These are phyloP conservation scores for Heteromurus nitidus DNA, from an alignment of 2,888 invertebrate genomes.

Conservation along the genomic window DNA sequence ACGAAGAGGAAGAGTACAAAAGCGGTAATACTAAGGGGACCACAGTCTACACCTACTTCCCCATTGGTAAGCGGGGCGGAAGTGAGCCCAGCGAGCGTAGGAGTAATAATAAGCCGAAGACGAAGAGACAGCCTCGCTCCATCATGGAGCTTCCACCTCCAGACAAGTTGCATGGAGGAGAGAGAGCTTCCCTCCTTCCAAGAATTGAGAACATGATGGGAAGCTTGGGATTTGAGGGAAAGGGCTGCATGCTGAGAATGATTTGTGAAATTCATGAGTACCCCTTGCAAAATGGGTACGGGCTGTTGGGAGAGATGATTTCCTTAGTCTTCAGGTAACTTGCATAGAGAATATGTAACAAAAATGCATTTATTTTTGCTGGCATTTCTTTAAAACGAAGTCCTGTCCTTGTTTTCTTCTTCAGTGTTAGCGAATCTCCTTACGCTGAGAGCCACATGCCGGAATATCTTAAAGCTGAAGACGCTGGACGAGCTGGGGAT, in stretches of 20 bases:
- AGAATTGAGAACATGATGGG: constrained; percentile 66
- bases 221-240: constrained; percentile 67
- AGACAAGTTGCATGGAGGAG: constrained; percentile 70
- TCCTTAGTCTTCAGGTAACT: constrained; percentile 72
- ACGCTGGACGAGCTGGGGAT: constrained; percentile 58
- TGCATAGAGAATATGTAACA: too few species aligned
- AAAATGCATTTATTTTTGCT: too few species aligned
- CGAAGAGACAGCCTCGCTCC: constrained; percentile 49
- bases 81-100: not conserved
- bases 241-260: constrained; percentile 68
- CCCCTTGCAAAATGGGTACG: constrained; percentile 68
- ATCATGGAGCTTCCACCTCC: constrained; percentile 71
- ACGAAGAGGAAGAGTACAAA: constrained; percentile 1
- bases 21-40: not conserved
- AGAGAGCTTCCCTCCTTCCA: constrained; percentile 70
- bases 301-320: constrained; percentile 71
- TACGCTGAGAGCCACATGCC: constrained; percentile 71
- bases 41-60: constrained; percentile 33
- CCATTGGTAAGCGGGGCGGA: constrained; percentile 4
- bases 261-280: constrained; percentile 72
- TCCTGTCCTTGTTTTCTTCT: too few species aligned
- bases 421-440: constrained; percentile 69
- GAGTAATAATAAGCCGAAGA: not conserved
- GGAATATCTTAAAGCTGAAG: constrained; percentile 70
- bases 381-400: too few species aligned